phyloP scores from a whole-genome alignment of 2,113 vertebrate species.

The Centropristis striata region DNA sequence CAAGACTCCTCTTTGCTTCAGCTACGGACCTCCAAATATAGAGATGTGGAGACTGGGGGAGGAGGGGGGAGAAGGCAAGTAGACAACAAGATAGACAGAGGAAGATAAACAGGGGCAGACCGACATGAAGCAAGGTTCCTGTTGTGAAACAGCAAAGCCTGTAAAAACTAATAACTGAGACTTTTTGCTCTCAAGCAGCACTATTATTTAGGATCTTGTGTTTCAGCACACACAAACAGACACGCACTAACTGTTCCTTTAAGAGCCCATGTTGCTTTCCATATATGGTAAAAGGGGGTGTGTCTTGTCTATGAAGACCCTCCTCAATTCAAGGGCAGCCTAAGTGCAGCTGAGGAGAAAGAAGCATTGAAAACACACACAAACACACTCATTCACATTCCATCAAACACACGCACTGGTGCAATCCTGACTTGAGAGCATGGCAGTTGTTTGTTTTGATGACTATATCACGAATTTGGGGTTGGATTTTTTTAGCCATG shows the following conservation, averaged over 20 bases:
- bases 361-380: constrained; percentile 65
- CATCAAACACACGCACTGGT: constrained; percentile 47
- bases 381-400: constrained; percentile 50
- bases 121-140: neutral
- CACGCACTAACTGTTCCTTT: constrained; percentile 51
- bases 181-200: neutral
- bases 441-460: constrained; percentile 56
- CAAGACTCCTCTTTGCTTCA: constrained; percentile 49
- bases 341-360: constrained; percentile 59
- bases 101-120: neutral
- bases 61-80: neutral
- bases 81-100: neutral
- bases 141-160: neutral
- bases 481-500: neutral
- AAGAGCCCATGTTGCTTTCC: constrained; percentile 55
- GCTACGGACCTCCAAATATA: constrained; percentile 67
- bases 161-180: neutral
- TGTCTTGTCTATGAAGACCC: constrained; percentile 43
- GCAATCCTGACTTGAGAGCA: constrained; percentile 32
- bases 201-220: neutral
- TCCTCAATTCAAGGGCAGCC: constrained; percentile 54
- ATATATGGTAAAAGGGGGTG: constrained; percentile 58
- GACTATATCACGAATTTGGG: constrained; percentile 6
- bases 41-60: constrained; percentile 55
- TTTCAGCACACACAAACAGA: constrained; percentile 14